A percentile compares a stretch with the other conserved stretches of the same genome.
phyloP scores from a whole-genome alignment of 1,140 invertebrate species.

The Bombus turneri region DNA sequence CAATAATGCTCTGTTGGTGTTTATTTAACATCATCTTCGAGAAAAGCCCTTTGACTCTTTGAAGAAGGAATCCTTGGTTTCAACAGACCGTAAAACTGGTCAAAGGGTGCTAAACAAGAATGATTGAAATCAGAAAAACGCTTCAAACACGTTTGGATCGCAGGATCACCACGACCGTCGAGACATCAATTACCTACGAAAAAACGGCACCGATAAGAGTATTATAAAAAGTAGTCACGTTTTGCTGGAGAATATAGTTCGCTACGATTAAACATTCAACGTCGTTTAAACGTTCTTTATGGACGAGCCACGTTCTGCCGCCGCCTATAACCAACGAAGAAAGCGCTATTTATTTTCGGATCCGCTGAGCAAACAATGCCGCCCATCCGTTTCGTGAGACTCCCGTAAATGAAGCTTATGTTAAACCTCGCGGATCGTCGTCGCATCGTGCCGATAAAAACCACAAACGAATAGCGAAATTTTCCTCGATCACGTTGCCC shows the following conservation, averaged over 20 bases:
- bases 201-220: background rate
- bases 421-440: slow-evolving; percentile 23
- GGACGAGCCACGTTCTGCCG: background rate
- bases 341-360: slow-evolving; percentile 39
- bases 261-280: slow-evolving; percentile 2
- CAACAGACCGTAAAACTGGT: background rate
- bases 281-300: background rate
- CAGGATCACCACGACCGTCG: background rate
- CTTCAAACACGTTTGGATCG: background rate
- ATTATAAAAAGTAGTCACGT: background rate
- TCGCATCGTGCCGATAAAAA: slow-evolving; percentile 8
- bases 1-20: background rate
- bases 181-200: background rate
- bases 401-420: slow-evolving; percentile 49
- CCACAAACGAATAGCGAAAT: background rate
- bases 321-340: background rate
- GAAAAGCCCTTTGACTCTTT: background rate
- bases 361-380: slow-evolving; percentile 20
- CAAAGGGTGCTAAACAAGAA: too few species aligned
- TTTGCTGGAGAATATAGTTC: background rate
- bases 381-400: background rate
- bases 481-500: background rate
- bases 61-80: background rate
- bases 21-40: background rate
- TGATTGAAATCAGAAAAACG: background rate